A percentile compares a stretch with the other conserved stretches of the same genome.
Evolutionary conservation across 1,140 invertebrate genomes (phyloP).

Genomic region (Macrobrachium rosenbergii): DNA sequence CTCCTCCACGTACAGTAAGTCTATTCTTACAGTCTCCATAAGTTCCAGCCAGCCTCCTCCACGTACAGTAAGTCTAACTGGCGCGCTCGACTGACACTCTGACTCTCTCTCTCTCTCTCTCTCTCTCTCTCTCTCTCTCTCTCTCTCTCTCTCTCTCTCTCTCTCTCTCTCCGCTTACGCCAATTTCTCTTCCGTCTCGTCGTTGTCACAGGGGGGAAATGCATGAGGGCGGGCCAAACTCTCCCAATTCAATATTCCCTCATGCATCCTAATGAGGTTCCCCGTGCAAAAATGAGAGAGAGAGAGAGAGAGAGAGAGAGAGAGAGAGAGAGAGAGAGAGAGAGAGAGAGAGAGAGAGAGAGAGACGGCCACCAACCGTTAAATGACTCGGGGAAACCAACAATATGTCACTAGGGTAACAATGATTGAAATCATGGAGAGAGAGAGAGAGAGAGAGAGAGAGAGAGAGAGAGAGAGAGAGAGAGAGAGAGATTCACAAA

Average conservation of each 20-base stretch:
- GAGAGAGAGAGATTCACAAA: too few species aligned
- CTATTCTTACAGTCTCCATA: background rate
- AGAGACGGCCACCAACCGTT: background rate
- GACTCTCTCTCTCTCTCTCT: too few species aligned
- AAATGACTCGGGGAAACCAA: background rate
- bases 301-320: conserved; percentile 26
- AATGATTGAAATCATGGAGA: too few species aligned
- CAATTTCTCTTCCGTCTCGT: background rate
- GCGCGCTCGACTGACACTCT: too few species aligned
- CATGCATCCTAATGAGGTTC: background rate
- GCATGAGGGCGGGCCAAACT: background rate
- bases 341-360: too few species aligned
- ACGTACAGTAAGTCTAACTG: too few species aligned
- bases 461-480: too few species aligned
- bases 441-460: too few species aligned
- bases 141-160: conserved; percentile 20
- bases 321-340: background rate
- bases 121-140: conserved; percentile 19
- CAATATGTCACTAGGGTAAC: background rate
- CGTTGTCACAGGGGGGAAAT: background rate
- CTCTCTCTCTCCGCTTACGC: background rate
- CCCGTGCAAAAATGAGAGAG: background rate
- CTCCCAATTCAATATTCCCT: background rate
- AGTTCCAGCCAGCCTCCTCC: background rate
- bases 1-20: too few species aligned